Base-by-base conservation (phyloP, 2,888 invertebrate genomes). In the Graphium colonna region DNA sequence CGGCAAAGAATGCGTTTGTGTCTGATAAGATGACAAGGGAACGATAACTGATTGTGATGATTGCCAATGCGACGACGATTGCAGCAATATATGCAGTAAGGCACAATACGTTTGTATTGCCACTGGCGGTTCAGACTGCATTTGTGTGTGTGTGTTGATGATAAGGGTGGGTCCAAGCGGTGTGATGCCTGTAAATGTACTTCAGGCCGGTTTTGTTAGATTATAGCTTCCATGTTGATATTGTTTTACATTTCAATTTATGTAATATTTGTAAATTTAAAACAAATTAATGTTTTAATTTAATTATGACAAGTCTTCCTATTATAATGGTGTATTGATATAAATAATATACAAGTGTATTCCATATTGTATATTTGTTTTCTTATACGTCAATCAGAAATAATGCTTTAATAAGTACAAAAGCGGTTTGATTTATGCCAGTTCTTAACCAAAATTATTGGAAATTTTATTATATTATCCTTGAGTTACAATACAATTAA, bases 1-100 rank as follows among this genome's bases (percentile, higher is more conserved):
- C 0, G 69, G 70, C 1, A 65, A 67, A 43, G 12, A 61, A n/a
- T 72, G 72, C 53, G 9, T 65, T 0, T 80, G 76, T 15, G 58
- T 75, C 0, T 73, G 68, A 33, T 51, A 56, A 0, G 64, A 74
- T 1, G 64, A 61, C 5, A 59, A 68, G 1, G 63, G 64, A 0
- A 60, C 61, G 0, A 64, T 70, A 5, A 60, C 59, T 18, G 54
- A 58, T 1, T 71, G 72, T 42, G 52, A 65, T 1, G 67, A 73
- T 10, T 76, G 74, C 26, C 12, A 52, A 15, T 70, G 70, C 36
- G 52, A 51, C 10, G 62, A 60, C 8, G 52, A 45, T 36, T 47
- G 51, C 8, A 51, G 48, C 36, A 56, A 60, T 46, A 36, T 12
- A 13, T 58, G 60, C 16, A 52, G 36, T 17, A 57, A 60, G 18